Conservation (phyloP, 2,113 vertebrate genomes). For the Pelobates fuscus region DNA sequence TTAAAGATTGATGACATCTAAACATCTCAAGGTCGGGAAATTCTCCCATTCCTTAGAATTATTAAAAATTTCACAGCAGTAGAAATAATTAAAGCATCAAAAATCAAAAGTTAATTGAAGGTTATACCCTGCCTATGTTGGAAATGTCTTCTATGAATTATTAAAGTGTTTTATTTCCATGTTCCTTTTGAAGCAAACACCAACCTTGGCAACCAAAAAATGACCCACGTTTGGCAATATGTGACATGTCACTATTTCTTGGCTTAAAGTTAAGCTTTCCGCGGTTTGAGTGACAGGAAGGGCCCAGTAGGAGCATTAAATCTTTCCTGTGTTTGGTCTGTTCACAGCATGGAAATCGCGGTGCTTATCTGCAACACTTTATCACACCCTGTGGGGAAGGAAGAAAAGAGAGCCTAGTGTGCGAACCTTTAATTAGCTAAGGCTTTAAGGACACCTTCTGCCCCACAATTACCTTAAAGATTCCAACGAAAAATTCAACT, state of each 20-base stretch:
- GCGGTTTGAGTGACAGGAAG: constrained; percentile 27
- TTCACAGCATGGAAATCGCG: constrained; percentile 10
- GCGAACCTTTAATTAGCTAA: constrained; percentile 30
- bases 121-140: constrained; percentile 14
- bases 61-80: constrained; percentile 47
- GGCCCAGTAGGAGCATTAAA: not conserved
- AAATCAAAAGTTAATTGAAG: constrained; percentile 47
- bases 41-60: constrained; percentile 6
- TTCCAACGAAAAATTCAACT: not conserved
- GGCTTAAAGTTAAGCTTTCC: constrained; percentile 11
- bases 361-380: not conserved
- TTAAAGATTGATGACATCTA: constrained; percentile 25
- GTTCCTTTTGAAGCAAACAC: not conserved
- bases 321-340: not conserved
- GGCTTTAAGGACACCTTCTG: not conserved
- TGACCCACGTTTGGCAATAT: constrained; percentile 33
- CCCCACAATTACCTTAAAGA: not conserved
- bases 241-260: constrained; percentile 20
- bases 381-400: constrained; percentile 18
- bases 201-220: constrained; percentile 1
- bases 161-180: constrained; percentile 17
- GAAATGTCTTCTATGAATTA: constrained; percentile 38
- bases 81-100: constrained; percentile 39
- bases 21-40: constrained; percentile 5
- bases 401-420: constrained; percentile 14